These are phyloP conservation scores for Drosophila ficusphila DNA, from an alignment of 1,140 invertebrate genomes.

Conservation along the genomic window DNA sequence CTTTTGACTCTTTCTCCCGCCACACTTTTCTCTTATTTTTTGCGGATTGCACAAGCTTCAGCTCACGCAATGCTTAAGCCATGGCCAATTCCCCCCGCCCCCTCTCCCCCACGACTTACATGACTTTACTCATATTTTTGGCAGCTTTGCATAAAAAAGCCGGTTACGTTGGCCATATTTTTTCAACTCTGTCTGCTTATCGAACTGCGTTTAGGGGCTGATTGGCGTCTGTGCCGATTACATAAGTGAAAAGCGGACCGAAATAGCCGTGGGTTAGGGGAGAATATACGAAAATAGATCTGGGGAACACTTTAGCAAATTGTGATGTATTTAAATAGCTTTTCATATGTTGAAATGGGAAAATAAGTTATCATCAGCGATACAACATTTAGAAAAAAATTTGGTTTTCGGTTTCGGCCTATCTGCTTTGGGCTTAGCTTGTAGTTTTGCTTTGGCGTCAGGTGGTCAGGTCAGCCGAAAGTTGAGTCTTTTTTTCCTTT, in stretches of 20 bases:
- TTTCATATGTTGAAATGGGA: not conserved
- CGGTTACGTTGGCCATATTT: slow-evolving; percentile 59
- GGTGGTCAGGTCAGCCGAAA: slow-evolving; percentile 7
- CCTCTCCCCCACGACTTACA: slow-evolving; percentile 2
- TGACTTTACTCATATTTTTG: slow-evolving; percentile 51
- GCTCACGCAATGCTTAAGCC: slow-evolving; percentile 67
- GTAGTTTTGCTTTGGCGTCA: slow-evolving; percentile 6
- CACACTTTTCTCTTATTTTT: slow-evolving; percentile 10
- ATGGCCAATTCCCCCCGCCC: not conserved
- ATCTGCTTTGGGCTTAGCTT: slow-evolving; percentile 12
- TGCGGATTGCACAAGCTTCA: slow-evolving; percentile 61
- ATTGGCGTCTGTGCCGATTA: slow-evolving; percentile 58
- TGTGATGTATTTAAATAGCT: not conserved
- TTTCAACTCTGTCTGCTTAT: slow-evolving; percentile 21
- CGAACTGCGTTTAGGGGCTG: slow-evolving; percentile 65
- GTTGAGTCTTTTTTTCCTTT: slow-evolving; percentile 6
- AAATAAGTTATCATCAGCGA: too few relatives aligned
- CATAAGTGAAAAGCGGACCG: slow-evolving; percentile 47
- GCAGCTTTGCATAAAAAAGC: slow-evolving; percentile 78
- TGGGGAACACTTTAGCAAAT: slow-evolving; percentile 23
- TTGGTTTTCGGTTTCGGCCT: slow-evolving; percentile 36
- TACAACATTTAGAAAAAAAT: too few relatives aligned
- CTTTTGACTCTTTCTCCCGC: slow-evolving; percentile 19
- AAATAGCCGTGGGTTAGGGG: slow-evolving; percentile 9
- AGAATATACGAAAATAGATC: slow-evolving; percentile 55